Percentiles rank a stretch among this genome's conserved stretches.
Conservation (phyloP, 1,140 invertebrate species). For the Hylaeus volcanicus region DNA sequence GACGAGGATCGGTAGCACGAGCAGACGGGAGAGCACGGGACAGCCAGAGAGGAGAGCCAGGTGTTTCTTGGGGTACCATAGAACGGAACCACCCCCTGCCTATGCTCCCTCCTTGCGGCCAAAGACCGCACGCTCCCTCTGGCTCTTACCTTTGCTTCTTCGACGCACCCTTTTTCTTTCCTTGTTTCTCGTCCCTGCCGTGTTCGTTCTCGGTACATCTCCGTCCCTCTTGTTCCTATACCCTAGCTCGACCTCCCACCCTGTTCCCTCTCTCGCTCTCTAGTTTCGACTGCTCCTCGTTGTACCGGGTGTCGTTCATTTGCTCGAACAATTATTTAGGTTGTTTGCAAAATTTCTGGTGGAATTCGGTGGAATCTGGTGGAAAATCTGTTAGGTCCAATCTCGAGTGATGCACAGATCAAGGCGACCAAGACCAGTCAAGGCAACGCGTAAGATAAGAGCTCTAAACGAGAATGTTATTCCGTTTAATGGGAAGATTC, state of each 20-base stretch:
- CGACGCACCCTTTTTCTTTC: slow-evolving; percentile 29
- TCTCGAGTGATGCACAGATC: too few relatives aligned
- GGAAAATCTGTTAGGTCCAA: too few relatives aligned
- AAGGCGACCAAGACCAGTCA: too few relatives aligned
- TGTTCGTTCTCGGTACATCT: not conserved
- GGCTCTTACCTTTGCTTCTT: slow-evolving; percentile 34
- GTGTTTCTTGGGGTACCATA: slow-evolving; percentile 64
- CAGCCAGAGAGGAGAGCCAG: slow-evolving; percentile 61
- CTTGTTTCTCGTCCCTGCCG: slow-evolving; percentile 7
- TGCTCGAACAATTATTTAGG: too few relatives aligned
- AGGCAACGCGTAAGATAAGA: too few relatives aligned
- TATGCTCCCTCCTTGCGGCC: slow-evolving; percentile 23
- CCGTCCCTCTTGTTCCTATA: too few relatives aligned
- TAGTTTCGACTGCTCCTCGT: slow-evolving; percentile 41
- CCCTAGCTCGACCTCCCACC: slow-evolving; percentile 13
- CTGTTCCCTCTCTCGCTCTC: slow-evolving; percentile 26
- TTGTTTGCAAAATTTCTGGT: too few relatives aligned
- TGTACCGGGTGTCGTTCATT: slow-evolving; percentile 47
- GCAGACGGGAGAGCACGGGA: slow-evolving; percentile 41
- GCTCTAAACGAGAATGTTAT: too few relatives aligned
- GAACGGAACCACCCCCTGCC: slow-evolving; percentile 57
- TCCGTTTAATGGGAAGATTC: too few relatives aligned
- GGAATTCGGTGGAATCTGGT: too few relatives aligned
- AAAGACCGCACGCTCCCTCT: slow-evolving; percentile 36
- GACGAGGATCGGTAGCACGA: slow-evolving; percentile 56